Evolutionary conservation across 2,888 invertebrate genomes (phyloP).

Genomic region (Abrostola triplasia): DNA sequence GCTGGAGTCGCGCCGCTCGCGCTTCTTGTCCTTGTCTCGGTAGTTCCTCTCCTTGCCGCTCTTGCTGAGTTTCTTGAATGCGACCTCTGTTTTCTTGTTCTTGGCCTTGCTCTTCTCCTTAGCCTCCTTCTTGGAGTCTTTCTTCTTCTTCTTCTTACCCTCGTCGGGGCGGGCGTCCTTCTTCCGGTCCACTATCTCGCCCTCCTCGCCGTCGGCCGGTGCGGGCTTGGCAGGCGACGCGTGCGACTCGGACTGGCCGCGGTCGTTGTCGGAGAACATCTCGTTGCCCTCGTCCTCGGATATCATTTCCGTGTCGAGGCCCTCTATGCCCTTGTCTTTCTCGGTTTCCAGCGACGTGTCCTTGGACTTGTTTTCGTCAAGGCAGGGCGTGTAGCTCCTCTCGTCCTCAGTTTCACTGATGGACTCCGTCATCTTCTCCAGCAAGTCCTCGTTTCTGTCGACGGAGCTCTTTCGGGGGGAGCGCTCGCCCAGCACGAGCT

Average conservation of each 20-base stretch:
- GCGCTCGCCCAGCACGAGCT: slow-evolving; percentile 9
- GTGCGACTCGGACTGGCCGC: slow-evolving; percentile 77
- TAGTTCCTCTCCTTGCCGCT: slow-evolving; percentile 90
- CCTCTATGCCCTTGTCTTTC: slow-evolving; percentile 84
- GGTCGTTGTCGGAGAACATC: slow-evolving; percentile 89
- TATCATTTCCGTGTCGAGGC: slow-evolving; percentile 92
- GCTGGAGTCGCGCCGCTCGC: slow-evolving; percentile 54
- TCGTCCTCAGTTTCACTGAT: slow-evolving; percentile 90
- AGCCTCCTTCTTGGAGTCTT: slow-evolving; percentile 84
- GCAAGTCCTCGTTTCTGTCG: slow-evolving; percentile 58
- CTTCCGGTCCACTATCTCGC: slow-evolving; percentile 87
- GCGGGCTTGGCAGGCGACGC: slow-evolving; percentile 73
- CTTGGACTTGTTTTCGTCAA: slow-evolving; percentile 90
- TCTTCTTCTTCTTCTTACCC: slow-evolving; percentile 85
- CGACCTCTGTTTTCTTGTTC: slow-evolving; percentile 86
- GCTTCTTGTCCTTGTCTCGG: slow-evolving; percentile 77
- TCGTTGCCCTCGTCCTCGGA: slow-evolving; percentile 92
- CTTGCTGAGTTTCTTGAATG: slow-evolving; percentile 94
- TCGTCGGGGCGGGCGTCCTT: slow-evolving; percentile 64
- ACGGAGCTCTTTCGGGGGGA: slow-evolving; percentile 25
- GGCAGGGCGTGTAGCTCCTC: slow-evolving; percentile 92
- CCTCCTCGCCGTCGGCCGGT: slow-evolving; percentile 84
- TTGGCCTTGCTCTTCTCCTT: slow-evolving; percentile 83
- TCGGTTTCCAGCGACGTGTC: slow-evolving; percentile 76
- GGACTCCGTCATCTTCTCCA: slow-evolving; percentile 88